These are phyloP conservation scores for Tiphia femorata DNA, from an alignment of 2,888 invertebrate genomes.

Conservation along the genomic window DNA sequence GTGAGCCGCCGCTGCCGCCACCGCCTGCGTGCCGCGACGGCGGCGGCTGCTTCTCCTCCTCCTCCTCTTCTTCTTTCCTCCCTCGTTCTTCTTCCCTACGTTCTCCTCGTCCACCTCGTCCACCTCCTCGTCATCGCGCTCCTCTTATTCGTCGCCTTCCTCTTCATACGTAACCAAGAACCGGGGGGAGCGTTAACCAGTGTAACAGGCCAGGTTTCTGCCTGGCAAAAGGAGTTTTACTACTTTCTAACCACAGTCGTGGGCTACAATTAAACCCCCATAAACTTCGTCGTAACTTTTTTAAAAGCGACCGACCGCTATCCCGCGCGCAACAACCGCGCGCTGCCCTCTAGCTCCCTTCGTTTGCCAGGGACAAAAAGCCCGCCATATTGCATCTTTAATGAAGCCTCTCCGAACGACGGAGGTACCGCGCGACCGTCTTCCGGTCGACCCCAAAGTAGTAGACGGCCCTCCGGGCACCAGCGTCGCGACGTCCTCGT, in stretches of 20 bases:
- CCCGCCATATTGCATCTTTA: conserved; percentile 56
- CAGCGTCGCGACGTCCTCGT: not conserved
- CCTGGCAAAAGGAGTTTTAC: conserved; percentile 58
- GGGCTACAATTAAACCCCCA: conserved; percentile 66
- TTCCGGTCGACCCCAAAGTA: conserved; percentile 52
- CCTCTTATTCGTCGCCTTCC: conserved; percentile 12
- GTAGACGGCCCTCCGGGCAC: conserved; percentile 22
- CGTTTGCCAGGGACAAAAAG: conserved; percentile 46
- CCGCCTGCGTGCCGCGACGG: too few relatives aligned
- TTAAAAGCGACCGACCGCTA: conserved; percentile 51
- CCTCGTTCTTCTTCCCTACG: not conserved
- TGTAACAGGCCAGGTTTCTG: conserved; percentile 33
- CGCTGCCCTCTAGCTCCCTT: conserved; percentile 27
- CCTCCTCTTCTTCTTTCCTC: conserved; percentile 21
- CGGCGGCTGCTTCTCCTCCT: conserved; percentile 27
- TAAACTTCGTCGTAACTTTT: conserved; percentile 64
- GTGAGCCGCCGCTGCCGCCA: conserved; percentile 29
- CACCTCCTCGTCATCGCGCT: conserved; percentile 2
- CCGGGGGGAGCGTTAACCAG: conserved; percentile 32
- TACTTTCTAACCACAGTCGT: conserved; percentile 66
- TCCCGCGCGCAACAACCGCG: conserved; percentile 31
- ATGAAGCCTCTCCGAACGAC: conserved; percentile 52
- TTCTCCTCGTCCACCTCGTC: conserved; percentile 1
- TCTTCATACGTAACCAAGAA: conserved; percentile 14
- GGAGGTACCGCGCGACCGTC: conserved; percentile 39